Conservation (phyloP, 2,888 invertebrate genomes). For the Ethmia dodecea region DNA sequence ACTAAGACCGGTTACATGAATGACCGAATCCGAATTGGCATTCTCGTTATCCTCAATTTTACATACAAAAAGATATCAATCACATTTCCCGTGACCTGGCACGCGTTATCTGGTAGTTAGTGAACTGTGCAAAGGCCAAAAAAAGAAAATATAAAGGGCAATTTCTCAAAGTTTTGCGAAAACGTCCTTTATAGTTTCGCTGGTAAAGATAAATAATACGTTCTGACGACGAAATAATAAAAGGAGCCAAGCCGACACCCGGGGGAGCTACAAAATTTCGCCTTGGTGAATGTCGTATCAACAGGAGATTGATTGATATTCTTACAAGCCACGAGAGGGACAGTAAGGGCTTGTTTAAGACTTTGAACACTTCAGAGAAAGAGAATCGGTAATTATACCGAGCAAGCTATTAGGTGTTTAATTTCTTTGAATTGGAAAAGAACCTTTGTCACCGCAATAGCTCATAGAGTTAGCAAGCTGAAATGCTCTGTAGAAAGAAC, state of each 20-base stretch:
- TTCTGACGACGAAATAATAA: constrained; percentile 30
- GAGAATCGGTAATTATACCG: no score
- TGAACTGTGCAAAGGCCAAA: constrained; percentile 3
- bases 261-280: constrained; percentile 26
- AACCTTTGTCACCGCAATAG: no score
- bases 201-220: constrained; percentile 25
- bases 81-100: no score
- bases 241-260: constrained; percentile 17
- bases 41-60: no score
- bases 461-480: no score
- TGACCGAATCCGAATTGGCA: no score
- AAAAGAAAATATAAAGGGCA: constrained; percentile 4
- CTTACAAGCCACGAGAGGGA: constrained; percentile 16
- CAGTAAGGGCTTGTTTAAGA: constrained; percentile 8
- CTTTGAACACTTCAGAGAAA: no score
- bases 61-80: no score
- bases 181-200: constrained; percentile 15
- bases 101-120: constrained; percentile 1
- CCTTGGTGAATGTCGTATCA: constrained; percentile 26
- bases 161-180: constrained; percentile 15
- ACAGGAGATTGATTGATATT: constrained; percentile 39
- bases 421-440: no score
- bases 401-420: no score
- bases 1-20: no score
- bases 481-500: no score